Conservation (phyloP, 2,888 invertebrate genomes). For the Eupithecia dodoneata region DNA sequence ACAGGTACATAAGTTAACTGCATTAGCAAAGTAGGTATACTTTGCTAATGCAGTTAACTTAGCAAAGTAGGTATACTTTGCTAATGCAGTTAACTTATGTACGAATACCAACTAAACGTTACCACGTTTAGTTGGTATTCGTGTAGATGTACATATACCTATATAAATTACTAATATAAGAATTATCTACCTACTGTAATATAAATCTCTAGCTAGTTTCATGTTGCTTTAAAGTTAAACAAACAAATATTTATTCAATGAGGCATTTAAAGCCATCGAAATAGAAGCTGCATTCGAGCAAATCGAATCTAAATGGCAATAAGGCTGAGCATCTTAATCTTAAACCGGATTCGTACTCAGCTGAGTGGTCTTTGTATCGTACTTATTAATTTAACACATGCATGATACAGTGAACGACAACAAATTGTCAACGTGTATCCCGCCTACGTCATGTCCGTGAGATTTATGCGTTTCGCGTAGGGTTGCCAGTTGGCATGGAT, state of each 20-base stretch:
- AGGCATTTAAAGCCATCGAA: slow-evolving; percentile 15
- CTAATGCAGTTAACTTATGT: too few relatives aligned
- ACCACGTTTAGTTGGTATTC: not conserved
- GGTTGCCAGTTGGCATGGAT: slow-evolving; percentile 27
- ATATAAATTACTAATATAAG: too few relatives aligned
- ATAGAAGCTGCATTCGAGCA: slow-evolving; percentile 22
- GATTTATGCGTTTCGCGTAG: slow-evolving; percentile 72
- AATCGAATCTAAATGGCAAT: slow-evolving; percentile 33
- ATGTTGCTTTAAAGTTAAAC: not conserved
- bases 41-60: too few relatives aligned
- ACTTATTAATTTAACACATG: slow-evolving; percentile 43
- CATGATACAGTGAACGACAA: slow-evolving; percentile 49
- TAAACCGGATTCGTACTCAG: slow-evolving; percentile 26
- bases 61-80: too few relatives aligned
- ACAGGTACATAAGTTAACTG: too few relatives aligned
- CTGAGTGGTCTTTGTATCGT: slow-evolving; percentile 31
- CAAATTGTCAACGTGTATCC: slow-evolving; percentile 80
- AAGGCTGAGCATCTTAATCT: slow-evolving; percentile 28
- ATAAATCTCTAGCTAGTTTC: not conserved
- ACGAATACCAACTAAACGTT: not conserved
- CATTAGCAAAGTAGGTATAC: not conserved
- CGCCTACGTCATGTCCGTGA: slow-evolving; percentile 77
- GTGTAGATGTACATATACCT: not conserved
- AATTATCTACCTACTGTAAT: not conserved
- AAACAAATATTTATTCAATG: not conserved